Conservation (phyloP, 2,113 vertebrate species). For the Carassius auratus region DNA sequence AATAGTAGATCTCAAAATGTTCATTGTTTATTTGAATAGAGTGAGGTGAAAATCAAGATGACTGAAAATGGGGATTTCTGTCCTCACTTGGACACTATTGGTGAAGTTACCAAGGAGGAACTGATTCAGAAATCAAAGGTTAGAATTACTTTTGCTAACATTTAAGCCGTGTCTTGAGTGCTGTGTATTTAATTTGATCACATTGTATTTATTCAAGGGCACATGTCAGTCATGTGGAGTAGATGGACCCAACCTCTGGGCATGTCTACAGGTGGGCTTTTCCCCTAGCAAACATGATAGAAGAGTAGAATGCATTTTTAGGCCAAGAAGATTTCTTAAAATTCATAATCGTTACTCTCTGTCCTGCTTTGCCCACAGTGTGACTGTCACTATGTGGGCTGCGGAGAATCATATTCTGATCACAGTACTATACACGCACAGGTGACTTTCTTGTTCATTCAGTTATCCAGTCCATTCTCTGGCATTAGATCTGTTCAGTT, state of each 20-base stretch:
- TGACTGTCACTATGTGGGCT: slow-evolving; percentile 91
- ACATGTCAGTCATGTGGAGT: slow-evolving; percentile 95
- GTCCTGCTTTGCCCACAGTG: slow-evolving; percentile 68
- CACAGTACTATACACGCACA: slow-evolving; percentile 97
- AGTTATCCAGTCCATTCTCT: neutral
- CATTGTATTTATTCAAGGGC: slow-evolving; percentile 75
- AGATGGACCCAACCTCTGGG: slow-evolving; percentile 94
- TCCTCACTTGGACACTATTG: slow-evolving; percentile 91
- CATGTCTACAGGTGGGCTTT: slow-evolving; percentile 91
- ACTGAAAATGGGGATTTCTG: slow-evolving; percentile 83
- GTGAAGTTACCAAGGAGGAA: slow-evolving; percentile 95
- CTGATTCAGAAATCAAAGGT: slow-evolving; percentile 95
- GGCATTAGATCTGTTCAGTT: neutral
- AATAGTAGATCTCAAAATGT: neutral
- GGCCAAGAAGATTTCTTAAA: neutral
- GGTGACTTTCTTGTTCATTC: slow-evolving; percentile 71
- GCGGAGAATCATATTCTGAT: slow-evolving; percentile 93
- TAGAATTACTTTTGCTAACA: slow-evolving; percentile 24
- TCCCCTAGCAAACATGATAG: neutral
- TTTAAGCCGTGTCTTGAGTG: neutral
- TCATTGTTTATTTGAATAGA: neutral
- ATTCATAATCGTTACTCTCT: neutral
- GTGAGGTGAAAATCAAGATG: slow-evolving; percentile 72
- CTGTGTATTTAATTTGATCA: neutral
- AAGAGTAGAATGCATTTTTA: neutral